Evolutionary conservation across 2,797 vertebrate genomes (phyloP).

Genomic region (Poeciliopsis paucimaculata): DNA sequence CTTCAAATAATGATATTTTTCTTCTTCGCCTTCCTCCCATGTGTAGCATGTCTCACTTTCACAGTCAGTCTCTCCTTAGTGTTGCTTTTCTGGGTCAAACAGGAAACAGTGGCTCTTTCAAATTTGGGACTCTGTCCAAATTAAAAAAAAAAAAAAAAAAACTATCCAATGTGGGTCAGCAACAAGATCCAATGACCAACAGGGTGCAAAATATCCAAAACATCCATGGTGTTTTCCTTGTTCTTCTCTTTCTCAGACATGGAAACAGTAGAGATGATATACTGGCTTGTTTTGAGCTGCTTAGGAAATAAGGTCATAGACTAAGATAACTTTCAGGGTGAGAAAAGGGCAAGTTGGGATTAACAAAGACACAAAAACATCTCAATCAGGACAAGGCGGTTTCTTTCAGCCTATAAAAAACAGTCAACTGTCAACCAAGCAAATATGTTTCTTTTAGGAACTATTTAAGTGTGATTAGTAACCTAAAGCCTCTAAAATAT

Average conservation of each 20-base stretch:
- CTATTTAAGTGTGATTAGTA: not conserved
- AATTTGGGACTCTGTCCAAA: conserved; percentile 37
- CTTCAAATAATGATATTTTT: conserved; percentile 36
- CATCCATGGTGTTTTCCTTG: not conserved
- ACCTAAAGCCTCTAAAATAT: not conserved
- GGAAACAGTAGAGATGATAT: conserved; percentile 9
- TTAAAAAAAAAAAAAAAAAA: conserved; percentile 22
- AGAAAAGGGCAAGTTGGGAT: not conserved
- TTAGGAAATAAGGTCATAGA: conserved; percentile 43
- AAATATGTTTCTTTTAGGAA: not conserved
- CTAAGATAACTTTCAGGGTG: conserved; percentile 25
- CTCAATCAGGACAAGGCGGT: not conserved
- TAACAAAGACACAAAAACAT: not conserved
- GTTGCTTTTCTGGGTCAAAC: conserved; percentile 56
- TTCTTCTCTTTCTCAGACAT: not conserved
- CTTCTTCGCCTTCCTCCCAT: not conserved
- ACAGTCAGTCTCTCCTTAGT: conserved; percentile 26
- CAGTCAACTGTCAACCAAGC: not conserved
- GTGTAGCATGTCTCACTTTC: conserved; percentile 1
- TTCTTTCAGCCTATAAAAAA: not conserved
- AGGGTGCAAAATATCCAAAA: not conserved
- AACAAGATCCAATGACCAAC: conserved; percentile 14
- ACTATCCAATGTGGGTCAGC: conserved; percentile 45
- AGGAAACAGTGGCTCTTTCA: conserved; percentile 20
- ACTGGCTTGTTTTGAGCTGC: conserved; percentile 13